Conservation (phyloP, 2,113 vertebrate species). For the Cichladusa arquata region DNA sequence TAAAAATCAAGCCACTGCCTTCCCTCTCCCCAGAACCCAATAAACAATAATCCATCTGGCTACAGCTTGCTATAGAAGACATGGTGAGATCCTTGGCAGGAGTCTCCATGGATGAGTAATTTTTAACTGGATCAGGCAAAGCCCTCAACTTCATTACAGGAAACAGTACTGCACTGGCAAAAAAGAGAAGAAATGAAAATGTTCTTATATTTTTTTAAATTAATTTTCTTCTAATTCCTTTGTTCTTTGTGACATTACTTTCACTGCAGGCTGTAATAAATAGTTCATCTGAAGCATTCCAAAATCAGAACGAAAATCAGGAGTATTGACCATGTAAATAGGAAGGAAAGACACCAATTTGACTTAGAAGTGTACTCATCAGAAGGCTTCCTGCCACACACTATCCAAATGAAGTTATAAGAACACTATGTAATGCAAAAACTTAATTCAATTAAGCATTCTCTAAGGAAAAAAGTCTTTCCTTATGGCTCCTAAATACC, state of each 20-base stretch:
- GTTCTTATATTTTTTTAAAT: background rate
- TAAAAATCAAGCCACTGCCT: background rate
- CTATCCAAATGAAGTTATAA: background rate
- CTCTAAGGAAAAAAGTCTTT: background rate
- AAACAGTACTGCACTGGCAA: background rate
- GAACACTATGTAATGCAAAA: background rate
- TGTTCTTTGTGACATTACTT: background rate
- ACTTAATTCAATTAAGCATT: background rate
- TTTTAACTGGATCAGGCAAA: constrained; percentile 23
- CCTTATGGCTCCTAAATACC: constrained; percentile 54
- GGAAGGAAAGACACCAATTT: background rate
- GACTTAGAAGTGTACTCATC: background rate
- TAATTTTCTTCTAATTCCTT: constrained; percentile 1
- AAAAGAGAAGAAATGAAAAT: background rate
- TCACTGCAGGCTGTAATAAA: background rate
- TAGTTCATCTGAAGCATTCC: background rate
- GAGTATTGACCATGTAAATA: background rate
- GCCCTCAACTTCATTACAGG: background rate
- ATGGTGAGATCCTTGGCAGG: background rate
- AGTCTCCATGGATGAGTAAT: background rate
- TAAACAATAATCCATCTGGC: background rate
- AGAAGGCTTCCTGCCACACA: background rate
- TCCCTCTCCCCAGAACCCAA: background rate
- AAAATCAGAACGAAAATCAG: background rate
- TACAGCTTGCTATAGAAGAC: background rate